Base-by-base conservation (phyloP, 2,113 vertebrate genomes). In the Crotophaga sulcirostris region DNA sequence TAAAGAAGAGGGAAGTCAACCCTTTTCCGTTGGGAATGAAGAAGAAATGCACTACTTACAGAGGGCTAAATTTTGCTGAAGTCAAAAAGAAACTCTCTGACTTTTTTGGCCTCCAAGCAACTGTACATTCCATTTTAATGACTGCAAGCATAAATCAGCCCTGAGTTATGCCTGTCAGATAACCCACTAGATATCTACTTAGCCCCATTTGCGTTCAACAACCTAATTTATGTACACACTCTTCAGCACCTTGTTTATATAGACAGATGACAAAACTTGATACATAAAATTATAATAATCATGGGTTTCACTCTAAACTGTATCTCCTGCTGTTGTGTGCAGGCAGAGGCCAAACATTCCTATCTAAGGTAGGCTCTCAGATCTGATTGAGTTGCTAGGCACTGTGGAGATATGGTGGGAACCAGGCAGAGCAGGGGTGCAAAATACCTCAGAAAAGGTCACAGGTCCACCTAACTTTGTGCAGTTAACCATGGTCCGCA, bases 101-200 rank as follows among this genome's bases (percentile, higher is more conserved):
- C 44, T 86, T 84, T 64, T 36, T 75, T 90, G 85, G 79, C 83
- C 64, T 86, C 69, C 60, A 63, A 90, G 80, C 60, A 84, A 96
- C 76, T 84, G 68, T 45, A 78, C 93, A 92, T 96, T 96, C 92
- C 93, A 81, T 80, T 84, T 24, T 52, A 91, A 92, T 90, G 85
- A 89, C 88, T 68, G 60, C 52, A 77, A 69, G 58, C 85, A 78
- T 84, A 92, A 94, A 97, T 89, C 62, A 89, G 84, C 63, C 47
- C 81, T 12, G 45, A 88, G 77, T 91, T 91, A 76, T 54, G 86
- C 83, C 51, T 70, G 54, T 93, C 92, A 96, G 93, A 95, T 94
- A 95, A 93, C 68, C 40, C 4, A 2, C 51, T 16, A 87, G 83
- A 72, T 90, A 93, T 34, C 83, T 78, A 9, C 40, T 56, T 40